Evolutionary conservation across 2,797 vertebrate genomes (phyloP).

Genomic region (Amphiprion clarkii): DNA sequence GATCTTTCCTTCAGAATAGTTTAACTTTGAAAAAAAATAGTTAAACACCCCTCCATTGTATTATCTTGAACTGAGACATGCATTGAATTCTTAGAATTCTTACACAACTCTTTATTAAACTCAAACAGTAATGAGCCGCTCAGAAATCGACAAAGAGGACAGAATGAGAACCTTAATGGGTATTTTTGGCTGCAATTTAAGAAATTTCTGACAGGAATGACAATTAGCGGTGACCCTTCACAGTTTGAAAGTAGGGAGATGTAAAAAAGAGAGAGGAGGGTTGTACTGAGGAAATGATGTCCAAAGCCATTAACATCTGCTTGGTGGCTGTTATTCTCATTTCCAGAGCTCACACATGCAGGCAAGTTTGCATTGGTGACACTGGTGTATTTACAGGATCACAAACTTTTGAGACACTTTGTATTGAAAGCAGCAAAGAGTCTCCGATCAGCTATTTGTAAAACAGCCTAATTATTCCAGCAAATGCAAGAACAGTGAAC

Average conservation of each 20-base stretch:
- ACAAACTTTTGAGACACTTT: constrained; percentile 50
- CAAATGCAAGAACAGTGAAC: constrained; percentile 34
- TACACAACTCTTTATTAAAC: constrained; percentile 51
- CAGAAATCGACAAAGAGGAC: constrained; percentile 46
- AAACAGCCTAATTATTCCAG: constrained; percentile 56
- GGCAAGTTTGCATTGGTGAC: constrained; percentile 31
- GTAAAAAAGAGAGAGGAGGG: constrained; percentile 16
- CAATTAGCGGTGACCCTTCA: constrained; percentile 63
- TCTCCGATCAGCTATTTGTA: constrained; percentile 58
- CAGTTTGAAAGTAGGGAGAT: constrained; percentile 40
- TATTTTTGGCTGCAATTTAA: constrained; percentile 65
- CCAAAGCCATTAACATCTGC: constrained; percentile 27
- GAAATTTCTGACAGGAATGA: constrained; percentile 61
- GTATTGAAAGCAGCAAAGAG: constrained; percentile 58
- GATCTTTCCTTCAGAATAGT: constrained; percentile 6
- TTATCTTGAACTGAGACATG: constrained; percentile 39
- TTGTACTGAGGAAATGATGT: constrained; percentile 8
- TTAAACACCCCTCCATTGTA: constrained; percentile 31
- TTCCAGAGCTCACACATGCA: constrained; percentile 28
- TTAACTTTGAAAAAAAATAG: constrained; percentile 4
- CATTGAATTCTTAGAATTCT: constrained; percentile 37
- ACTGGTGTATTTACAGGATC: constrained; percentile 25
- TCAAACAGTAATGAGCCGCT: constrained; percentile 60
- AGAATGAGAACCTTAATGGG: constrained; percentile 27
- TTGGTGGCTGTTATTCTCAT: constrained; percentile 21